phyloP scores from a whole-genome alignment of 1,140 invertebrate genomes.

The Bombus pascuorum region DNA sequence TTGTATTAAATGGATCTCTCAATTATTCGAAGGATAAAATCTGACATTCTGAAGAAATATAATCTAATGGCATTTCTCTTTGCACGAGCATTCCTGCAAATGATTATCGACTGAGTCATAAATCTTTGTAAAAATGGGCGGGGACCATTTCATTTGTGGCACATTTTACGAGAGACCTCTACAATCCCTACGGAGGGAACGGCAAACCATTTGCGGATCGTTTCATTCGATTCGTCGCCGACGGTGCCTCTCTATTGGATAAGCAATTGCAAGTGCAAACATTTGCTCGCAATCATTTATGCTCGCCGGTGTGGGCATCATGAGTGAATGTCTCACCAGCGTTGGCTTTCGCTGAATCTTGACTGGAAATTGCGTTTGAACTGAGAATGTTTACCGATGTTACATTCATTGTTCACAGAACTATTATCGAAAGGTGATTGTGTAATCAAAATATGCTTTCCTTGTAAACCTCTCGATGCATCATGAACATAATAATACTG shows the following conservation, averaged over 20 bases:
- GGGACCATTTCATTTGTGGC: not conserved
- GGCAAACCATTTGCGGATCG: constrained; percentile 14
- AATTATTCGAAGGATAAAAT: not conserved
- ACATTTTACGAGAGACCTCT: constrained; percentile 12
- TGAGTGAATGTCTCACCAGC: not conserved
- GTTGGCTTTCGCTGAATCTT: not conserved
- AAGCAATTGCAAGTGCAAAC: constrained; percentile 20
- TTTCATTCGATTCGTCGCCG: constrained; percentile 21
- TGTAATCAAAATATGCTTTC: too few relatives aligned
- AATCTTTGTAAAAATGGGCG: not conserved
- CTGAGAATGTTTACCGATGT: not conserved
- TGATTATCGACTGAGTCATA: not conserved
- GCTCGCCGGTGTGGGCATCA: too few relatives aligned
- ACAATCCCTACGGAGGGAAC: not conserved
- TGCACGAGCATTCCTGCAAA: not conserved
- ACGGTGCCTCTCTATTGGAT: not conserved
- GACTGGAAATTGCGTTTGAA: not conserved
- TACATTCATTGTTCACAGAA: not conserved
- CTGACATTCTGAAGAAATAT: too few relatives aligned
- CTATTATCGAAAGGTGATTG: not conserved
- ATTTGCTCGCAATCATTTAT: constrained; percentile 16
- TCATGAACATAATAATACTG: not conserved
- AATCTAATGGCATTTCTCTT: not conserved
- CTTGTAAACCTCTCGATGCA: not conserved
- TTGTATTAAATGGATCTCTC: not conserved